These are phyloP conservation scores for Bombus pascuorum DNA, from an alignment of 1,140 invertebrate genomes.

Conservation along the genomic window DNA sequence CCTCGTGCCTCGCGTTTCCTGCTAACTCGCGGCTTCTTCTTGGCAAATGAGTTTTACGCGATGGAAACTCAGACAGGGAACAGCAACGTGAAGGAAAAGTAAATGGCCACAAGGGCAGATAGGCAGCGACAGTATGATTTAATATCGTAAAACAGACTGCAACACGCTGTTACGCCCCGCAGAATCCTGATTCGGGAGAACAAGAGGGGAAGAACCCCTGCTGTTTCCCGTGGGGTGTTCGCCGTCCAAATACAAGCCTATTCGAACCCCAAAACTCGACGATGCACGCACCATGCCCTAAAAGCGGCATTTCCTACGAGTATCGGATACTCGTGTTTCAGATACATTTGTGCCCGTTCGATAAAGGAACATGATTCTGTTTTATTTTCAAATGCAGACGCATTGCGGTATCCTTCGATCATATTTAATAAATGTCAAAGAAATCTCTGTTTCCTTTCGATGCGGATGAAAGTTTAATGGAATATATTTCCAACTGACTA, in stretches of 20 bases:
- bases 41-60: slow-evolving; percentile 3
- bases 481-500: too few relatives aligned
- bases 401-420: too few relatives aligned
- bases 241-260: slow-evolving; percentile 26
- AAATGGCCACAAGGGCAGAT: neutral
- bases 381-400: too few relatives aligned
- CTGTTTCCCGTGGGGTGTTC: slow-evolving; percentile 10
- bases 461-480: too few relatives aligned
- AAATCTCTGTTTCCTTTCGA: too few relatives aligned
- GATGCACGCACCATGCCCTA: neutral
- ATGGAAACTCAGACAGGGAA: neutral
- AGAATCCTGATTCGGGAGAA: slow-evolving; percentile 61
- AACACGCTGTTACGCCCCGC: slow-evolving; percentile 68
- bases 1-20: neutral
- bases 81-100: neutral
- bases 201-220: slow-evolving; percentile 19
- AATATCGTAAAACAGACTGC: slow-evolving; percentile 71
- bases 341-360: neutral
- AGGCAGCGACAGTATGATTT: slow-evolving; percentile 59
- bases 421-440: too few relatives aligned
- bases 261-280: neutral
- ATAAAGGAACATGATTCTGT: too few relatives aligned
- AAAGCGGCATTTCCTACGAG: neutral
- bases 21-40: neutral
- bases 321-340: neutral